Percentiles rank a stretch among this genome's conserved stretches.
Conservation (phyloP, 2,888 invertebrate species). For the Andrena praecox region DNA sequence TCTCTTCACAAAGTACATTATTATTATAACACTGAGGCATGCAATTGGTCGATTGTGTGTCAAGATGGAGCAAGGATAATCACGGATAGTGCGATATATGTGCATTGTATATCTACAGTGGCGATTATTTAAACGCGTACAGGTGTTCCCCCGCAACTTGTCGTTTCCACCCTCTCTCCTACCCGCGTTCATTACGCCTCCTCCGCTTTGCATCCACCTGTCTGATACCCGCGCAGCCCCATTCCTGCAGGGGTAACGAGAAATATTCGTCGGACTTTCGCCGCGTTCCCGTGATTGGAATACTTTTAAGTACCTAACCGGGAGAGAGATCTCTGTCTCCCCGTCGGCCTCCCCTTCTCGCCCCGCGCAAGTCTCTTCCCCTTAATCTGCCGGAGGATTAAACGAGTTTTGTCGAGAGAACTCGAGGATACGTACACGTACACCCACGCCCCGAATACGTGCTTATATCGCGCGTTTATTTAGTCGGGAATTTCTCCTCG, state of each 20-base stretch:
- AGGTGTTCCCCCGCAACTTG: slow-evolving; percentile 17
- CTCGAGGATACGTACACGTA: slow-evolving; percentile 60
- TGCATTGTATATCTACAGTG: slow-evolving; percentile 43
- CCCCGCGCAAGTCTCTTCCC: slow-evolving; percentile 63
- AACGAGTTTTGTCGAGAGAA: slow-evolving; percentile 77
- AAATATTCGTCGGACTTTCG: slow-evolving; percentile 72
- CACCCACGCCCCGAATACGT: slow-evolving; percentile 30
- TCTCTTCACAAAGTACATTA: slow-evolving; percentile 47
- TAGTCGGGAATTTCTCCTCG: slow-evolving; percentile 30
- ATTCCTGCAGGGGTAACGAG: slow-evolving; percentile 57
- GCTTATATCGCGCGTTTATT: slow-evolving; percentile 36
- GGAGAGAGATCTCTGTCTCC: slow-evolving; percentile 43
- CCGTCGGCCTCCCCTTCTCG: slow-evolving; percentile 32
- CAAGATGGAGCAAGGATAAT: slow-evolving; percentile 75
- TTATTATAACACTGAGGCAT: slow-evolving; percentile 58
- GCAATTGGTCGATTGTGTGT: slow-evolving; percentile 67
- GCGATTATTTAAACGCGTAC: slow-evolving; percentile 8
- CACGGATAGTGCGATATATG: slow-evolving; percentile 54
- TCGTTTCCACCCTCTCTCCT: slow-evolving; percentile 40
- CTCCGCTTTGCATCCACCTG: slow-evolving; percentile 25
- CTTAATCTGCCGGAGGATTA: slow-evolving; percentile 78
- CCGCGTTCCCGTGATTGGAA: slow-evolving; percentile 76
- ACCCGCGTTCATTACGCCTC: slow-evolving; percentile 14
- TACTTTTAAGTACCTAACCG: slow-evolving; percentile 76
- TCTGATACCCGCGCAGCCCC: slow-evolving; percentile 46